Percentiles rank a stretch among this genome's conserved stretches.
Evolutionary conservation across 2,888 invertebrate species (phyloP).

Genomic region (Caenorhabditis sp.): DNA sequence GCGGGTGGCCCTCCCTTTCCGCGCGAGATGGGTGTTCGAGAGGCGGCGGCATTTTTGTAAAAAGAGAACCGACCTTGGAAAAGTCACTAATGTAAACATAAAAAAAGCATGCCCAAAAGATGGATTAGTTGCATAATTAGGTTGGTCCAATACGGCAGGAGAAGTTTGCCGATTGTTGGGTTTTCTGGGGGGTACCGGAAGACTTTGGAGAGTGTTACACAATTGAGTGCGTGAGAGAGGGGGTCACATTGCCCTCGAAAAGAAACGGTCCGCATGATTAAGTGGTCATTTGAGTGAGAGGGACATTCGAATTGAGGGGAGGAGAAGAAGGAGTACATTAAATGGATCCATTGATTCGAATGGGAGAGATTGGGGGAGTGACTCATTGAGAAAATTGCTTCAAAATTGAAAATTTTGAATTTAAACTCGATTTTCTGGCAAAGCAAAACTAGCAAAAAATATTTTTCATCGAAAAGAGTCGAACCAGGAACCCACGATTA

Average conservation of each 20-base stretch:
- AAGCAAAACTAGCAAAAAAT: too few species aligned
- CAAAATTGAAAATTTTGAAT: too few species aligned
- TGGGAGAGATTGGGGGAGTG: background rate
- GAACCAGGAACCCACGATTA: too few species aligned
- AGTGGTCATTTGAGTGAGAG: slow-evolving; percentile 24
- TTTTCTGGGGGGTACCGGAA: background rate
- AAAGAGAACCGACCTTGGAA: slow-evolving; percentile 24
- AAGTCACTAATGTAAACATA: slow-evolving; percentile 60
- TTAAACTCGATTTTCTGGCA: too few species aligned
- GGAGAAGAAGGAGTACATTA: slow-evolving; percentile 35
- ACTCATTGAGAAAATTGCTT: too few species aligned
- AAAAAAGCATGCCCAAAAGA: slow-evolving; percentile 51
- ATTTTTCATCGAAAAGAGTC: background rate
- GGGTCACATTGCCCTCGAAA: background rate
- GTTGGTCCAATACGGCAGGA: background rate
- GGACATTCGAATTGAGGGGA: slow-evolving; percentile 37
- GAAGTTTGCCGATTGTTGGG: slow-evolving; percentile 22
- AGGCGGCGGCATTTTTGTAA: slow-evolving; percentile 52
- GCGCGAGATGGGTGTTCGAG: background rate
- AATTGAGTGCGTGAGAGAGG: slow-evolving; percentile 14
- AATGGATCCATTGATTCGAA: slow-evolving; percentile 45
- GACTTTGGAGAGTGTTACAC: slow-evolving; percentile 14
- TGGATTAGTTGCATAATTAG: slow-evolving; percentile 64
- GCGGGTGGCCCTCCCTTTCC: background rate
- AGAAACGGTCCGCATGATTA: slow-evolving; percentile 41